phyloP scores from a whole-genome alignment of 2,113 vertebrate species.

The Sphyrna mokarran region DNA sequence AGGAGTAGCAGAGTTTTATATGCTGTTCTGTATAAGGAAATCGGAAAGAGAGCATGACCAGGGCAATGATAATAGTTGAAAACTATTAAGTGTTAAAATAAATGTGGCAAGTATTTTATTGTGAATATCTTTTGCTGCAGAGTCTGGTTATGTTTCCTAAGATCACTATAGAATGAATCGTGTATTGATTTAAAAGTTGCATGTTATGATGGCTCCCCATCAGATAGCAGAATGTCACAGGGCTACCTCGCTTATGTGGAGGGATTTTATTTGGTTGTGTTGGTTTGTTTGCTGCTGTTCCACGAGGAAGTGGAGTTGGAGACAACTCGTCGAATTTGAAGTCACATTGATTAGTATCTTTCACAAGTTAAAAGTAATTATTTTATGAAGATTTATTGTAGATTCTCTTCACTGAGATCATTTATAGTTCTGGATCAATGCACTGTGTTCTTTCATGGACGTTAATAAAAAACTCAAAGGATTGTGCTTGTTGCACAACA shows the following conservation, averaged over 20 bases:
- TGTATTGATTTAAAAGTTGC: neutral
- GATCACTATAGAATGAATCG: neutral
- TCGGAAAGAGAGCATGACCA: neutral
- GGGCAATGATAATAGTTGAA: neutral
- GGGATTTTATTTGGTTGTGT: neutral
- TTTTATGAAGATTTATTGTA: neutral
- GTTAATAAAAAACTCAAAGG: neutral
- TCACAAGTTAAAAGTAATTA: neutral
- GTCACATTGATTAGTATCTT: neutral
- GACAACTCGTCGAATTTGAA: neutral
- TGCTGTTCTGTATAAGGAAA: neutral
- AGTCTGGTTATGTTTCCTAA: neutral
- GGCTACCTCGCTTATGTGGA: neutral
- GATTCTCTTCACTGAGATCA: neutral
- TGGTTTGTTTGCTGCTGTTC: neutral
- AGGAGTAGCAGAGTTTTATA: neutral
- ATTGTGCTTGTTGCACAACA: neutral
- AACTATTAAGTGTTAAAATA: neutral
- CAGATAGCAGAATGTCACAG: neutral
- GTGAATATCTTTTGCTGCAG: neutral
- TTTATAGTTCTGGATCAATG: neutral
- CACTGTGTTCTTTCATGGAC: neutral
- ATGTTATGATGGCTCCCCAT: neutral
- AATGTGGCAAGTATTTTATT: neutral
- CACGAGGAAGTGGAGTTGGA: neutral